Evolutionary conservation across 1,140 invertebrate species (phyloP).

Genomic region (Drosophila nigrodunni): DNA sequence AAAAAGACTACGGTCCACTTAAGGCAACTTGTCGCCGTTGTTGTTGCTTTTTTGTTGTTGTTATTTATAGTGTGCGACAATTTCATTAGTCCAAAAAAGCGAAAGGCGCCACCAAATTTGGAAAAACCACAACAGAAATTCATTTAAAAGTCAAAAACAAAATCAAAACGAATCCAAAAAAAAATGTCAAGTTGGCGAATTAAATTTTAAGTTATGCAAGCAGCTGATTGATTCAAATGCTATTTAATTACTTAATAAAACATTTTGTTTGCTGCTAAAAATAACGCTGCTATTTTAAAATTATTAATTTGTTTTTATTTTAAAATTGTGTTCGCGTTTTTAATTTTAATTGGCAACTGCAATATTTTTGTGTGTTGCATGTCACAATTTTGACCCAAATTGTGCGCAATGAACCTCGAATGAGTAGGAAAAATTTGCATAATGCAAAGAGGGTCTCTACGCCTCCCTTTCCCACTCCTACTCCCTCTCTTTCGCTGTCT

Average conservation of each 20-base stretch:
- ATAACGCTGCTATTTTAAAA: background rate
- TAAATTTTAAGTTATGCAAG: conserved; percentile 63
- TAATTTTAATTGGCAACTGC: conserved; percentile 54
- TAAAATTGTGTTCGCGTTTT: conserved; percentile 6
- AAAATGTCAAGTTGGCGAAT: conserved; percentile 26
- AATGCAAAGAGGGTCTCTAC: conserved; percentile 33
- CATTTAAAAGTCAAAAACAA: conserved; percentile 10
- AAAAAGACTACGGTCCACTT: conserved; percentile 57
- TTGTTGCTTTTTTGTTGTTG: conserved; percentile 28
- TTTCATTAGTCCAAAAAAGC: conserved; percentile 76
- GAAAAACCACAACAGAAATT: conserved; percentile 7
- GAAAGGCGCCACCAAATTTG: conserved; percentile 58
- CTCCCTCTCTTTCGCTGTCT: background rate
- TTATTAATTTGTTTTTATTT: background rate
- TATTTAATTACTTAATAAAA: conserved; percentile 70
- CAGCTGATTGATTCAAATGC: conserved; percentile 68
- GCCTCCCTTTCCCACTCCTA: background rate
- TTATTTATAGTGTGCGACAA: conserved; percentile 56
- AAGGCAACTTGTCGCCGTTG: conserved; percentile 56
- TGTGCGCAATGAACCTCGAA: conserved; percentile 72
- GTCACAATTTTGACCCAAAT: conserved; percentile 69
- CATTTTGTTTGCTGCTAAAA: conserved; percentile 8
- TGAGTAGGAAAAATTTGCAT: conserved; percentile 37
- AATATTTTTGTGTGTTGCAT: conserved; percentile 48
- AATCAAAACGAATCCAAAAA: conserved; percentile 8